phyloP scores from a whole-genome alignment of 1,140 invertebrate genomes.

The Eueides isabella region DNA sequence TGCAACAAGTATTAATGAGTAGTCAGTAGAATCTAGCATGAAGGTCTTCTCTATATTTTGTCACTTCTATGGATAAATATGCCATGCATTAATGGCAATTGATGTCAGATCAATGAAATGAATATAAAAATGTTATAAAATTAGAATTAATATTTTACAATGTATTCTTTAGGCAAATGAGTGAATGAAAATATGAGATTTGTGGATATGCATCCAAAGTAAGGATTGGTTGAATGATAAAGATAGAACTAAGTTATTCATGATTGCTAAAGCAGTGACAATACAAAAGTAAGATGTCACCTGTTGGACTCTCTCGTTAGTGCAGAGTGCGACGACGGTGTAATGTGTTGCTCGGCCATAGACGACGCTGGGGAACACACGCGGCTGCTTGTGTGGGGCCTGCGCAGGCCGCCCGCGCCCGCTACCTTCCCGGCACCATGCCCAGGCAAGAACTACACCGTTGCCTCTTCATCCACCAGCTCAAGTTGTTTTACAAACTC shows the following conservation, averaged over 20 bases:
- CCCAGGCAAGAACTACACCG: constrained; percentile 73
- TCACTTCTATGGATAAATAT: no score
- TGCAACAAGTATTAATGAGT: no score
- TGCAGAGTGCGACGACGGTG: constrained; percentile 82
- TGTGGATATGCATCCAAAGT: no score
- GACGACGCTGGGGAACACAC: constrained; percentile 79
- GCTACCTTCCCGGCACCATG: constrained; percentile 82
- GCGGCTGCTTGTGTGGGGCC: constrained; percentile 80
- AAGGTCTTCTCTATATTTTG: no score
- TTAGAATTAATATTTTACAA: no score
- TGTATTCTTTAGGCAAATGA: no score
- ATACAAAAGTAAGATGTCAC: constrained; percentile 47
- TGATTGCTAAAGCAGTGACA: neutral
- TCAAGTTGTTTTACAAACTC: constrained; percentile 55
- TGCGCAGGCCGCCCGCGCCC: constrained; percentile 80
- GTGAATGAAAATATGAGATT: no score
- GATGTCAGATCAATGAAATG: no score
- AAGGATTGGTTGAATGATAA: neutral
- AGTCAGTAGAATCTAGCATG: no score
- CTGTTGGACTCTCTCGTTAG: constrained; percentile 81
- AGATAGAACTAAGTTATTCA: neutral
- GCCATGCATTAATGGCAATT: no score
- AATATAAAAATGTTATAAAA: no score
- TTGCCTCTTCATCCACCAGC: constrained; percentile 68
- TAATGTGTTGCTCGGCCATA: constrained; percentile 82